These are phyloP conservation scores for Malacosoma neustria DNA, from an alignment of 2,888 invertebrate species.

Conservation along the genomic window DNA sequence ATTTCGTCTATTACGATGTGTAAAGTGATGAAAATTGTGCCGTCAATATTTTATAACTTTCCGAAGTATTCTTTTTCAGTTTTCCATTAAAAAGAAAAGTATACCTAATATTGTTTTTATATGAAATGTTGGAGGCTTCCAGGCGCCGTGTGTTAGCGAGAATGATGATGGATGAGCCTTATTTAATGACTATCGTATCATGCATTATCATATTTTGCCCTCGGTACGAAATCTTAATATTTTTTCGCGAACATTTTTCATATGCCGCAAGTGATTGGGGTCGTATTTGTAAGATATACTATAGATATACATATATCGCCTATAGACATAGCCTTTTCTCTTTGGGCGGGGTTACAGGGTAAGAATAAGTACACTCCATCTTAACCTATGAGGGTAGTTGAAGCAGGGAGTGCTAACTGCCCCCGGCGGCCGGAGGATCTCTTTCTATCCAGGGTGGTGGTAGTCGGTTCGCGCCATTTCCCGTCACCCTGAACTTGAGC, in stretches of 20 bases:
- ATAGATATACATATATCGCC: too few species aligned
- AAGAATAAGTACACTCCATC: too few species aligned
- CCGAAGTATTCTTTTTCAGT: not conserved
- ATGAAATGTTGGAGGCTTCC: conserved; percentile 7
- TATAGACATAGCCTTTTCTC: too few species aligned
- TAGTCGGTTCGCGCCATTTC: too few species aligned
- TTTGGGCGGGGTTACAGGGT: too few species aligned
- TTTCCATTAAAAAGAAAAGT: not conserved
- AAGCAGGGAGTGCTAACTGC: too few species aligned
- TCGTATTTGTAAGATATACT: not conserved
- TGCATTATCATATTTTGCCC: conserved; percentile 7
- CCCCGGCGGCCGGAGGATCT: too few species aligned
- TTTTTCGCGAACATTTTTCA: not conserved
- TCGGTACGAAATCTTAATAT: not conserved
- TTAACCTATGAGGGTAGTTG: too few species aligned
- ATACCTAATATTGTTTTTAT: conserved; percentile 5
- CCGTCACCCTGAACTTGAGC: too few species aligned
- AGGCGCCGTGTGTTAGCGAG: conserved; percentile 12
- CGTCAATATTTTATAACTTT: not conserved
- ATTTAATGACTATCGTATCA: conserved; percentile 2
- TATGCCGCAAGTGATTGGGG: not conserved
- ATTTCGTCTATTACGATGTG: not conserved
- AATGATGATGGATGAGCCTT: conserved; percentile 16
- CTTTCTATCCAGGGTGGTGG: too few species aligned
- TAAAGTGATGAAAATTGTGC: not conserved